These are phyloP conservation scores for Dorcus parallelipipedus DNA, from an alignment of 2,888 invertebrate genomes.

Conservation along the genomic window DNA sequence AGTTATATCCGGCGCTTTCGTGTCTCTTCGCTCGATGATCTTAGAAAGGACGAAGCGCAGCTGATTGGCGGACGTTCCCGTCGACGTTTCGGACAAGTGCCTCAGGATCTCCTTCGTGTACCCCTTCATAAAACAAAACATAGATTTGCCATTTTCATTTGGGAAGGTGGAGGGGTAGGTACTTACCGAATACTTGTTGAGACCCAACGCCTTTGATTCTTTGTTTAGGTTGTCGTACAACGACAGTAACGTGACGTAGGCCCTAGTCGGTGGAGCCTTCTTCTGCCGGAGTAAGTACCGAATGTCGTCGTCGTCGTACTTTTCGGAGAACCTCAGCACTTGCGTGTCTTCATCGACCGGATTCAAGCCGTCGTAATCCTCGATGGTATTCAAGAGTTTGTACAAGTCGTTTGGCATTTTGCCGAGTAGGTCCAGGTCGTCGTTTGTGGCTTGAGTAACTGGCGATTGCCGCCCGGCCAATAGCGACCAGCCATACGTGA, in stretches of 20 bases:
- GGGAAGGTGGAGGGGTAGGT: background rate
- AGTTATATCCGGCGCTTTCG: slow-evolving; percentile 58
- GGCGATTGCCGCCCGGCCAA: background rate
- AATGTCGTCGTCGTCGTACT: slow-evolving; percentile 37
- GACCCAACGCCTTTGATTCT: slow-evolving; percentile 61
- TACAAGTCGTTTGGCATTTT: slow-evolving; percentile 41
- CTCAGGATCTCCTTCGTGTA: slow-evolving; percentile 59
- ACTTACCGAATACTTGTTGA: slow-evolving; percentile 61
- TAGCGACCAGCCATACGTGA: background rate
- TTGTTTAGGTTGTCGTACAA: slow-evolving; percentile 64
- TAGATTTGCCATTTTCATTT: background rate
- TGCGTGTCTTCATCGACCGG: slow-evolving; percentile 35
- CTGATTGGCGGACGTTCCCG: slow-evolving; percentile 59
- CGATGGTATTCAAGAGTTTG: slow-evolving; percentile 39
- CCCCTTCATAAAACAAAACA: slow-evolving; percentile 49
- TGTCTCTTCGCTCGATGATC: slow-evolving; percentile 57
- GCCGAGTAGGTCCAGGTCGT: slow-evolving; percentile 38
- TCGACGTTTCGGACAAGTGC: slow-evolving; percentile 54
- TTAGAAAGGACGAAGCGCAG: slow-evolving; percentile 56
- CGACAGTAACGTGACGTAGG: slow-evolving; percentile 58
- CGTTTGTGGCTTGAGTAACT: background rate
- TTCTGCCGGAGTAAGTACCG: slow-evolving; percentile 46
- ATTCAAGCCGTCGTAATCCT: slow-evolving; percentile 25
- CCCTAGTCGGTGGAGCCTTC: slow-evolving; percentile 56
- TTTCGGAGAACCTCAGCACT: slow-evolving; percentile 32